These are phyloP conservation scores for Fragum sueziense DNA, from an alignment of 2,888 invertebrate species.

Conservation along the genomic window DNA sequence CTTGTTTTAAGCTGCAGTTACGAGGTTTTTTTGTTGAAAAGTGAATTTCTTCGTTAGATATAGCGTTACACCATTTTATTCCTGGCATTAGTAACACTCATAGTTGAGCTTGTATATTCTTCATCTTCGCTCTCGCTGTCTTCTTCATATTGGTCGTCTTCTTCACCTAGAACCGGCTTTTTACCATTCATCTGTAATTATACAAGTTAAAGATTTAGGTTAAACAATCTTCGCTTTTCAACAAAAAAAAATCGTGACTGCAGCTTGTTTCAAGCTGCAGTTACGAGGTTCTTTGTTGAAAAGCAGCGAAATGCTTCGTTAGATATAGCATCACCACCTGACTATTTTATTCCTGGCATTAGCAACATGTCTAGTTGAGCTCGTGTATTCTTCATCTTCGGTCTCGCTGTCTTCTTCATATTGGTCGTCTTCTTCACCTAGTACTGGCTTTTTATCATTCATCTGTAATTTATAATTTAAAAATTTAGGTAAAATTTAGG, in stretches of 20 bases:
- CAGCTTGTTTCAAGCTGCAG: not conserved
- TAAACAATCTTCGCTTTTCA: not conserved
- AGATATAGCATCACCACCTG: too few relatives aligned
- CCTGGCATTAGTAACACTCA: slow-evolving; percentile 8
- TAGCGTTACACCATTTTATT: not conserved
- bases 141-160: slow-evolving; percentile 39
- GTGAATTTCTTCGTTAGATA: too few relatives aligned
- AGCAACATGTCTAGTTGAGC: slow-evolving; percentile 15
- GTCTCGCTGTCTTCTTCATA: slow-evolving; percentile 44
- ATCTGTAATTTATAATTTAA: not conserved
- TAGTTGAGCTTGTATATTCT: slow-evolving; percentile 17
- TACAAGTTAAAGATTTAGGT: too few relatives aligned
- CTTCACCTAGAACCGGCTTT: not conserved
- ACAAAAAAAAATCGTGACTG: not conserved
- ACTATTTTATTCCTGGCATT: not conserved
- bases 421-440: slow-evolving; percentile 27
- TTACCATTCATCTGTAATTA: not conserved
- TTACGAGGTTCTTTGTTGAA: too few relatives aligned
- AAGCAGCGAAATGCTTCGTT: too few relatives aligned
- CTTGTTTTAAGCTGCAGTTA: too few relatives aligned
- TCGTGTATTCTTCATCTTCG: slow-evolving; percentile 41
- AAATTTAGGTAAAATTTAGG: too few relatives aligned
- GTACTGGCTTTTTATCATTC: not conserved
- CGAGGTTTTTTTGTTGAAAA: too few relatives aligned
- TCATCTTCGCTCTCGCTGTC: slow-evolving; percentile 40